Conservation (phyloP, 2,888 invertebrate species). For the Phragmatobia fuliginosa region DNA sequence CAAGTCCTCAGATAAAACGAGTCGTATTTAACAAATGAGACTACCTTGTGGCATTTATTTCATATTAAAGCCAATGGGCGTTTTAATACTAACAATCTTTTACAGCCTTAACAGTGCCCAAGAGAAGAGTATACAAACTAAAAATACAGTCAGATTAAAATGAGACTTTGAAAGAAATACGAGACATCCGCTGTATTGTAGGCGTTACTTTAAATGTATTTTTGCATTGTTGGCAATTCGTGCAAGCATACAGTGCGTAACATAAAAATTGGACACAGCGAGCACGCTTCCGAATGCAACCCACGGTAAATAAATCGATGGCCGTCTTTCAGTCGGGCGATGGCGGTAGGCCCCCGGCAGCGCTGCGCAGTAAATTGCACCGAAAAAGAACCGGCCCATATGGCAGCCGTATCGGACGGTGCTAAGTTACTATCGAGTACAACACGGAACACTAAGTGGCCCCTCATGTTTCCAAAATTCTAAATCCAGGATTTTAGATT, state of each 20-base stretch:
- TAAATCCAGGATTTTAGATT: slow-evolving; percentile 71
- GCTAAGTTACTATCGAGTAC: slow-evolving; percentile 78
- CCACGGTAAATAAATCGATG: slow-evolving; percentile 75
- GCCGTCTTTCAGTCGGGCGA: slow-evolving; percentile 72
- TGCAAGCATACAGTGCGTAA: slow-evolving; percentile 65
- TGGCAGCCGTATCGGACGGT: slow-evolving; percentile 79
- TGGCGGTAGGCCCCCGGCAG: slow-evolving; percentile 72
- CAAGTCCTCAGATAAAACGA: slow-evolving; percentile 50
- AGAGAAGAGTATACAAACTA: slow-evolving; percentile 50
- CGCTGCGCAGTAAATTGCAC: slow-evolving; percentile 79
- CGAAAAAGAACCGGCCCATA: slow-evolving; percentile 81
- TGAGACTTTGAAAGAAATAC: slow-evolving; percentile 74
- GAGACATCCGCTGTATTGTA: slow-evolving; percentile 71
- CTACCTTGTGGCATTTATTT: slow-evolving; percentile 42
- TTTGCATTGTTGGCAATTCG: slow-evolving; percentile 78
- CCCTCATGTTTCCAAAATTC: slow-evolving; percentile 83
- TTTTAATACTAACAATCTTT: slow-evolving; percentile 62
- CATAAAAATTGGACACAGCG: slow-evolving; percentile 81
- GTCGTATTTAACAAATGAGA: slow-evolving; percentile 50
- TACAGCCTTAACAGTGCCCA: slow-evolving; percentile 35
- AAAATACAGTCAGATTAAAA: slow-evolving; percentile 63
- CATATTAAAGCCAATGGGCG: slow-evolving; percentile 37
- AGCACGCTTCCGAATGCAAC: slow-evolving; percentile 78
- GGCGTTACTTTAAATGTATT: slow-evolving; percentile 79
- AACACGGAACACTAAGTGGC: slow-evolving; percentile 82